Evolutionary conservation across 2,797 vertebrate genomes (phyloP).

Genomic region (Sorex maritimensis): DNA sequence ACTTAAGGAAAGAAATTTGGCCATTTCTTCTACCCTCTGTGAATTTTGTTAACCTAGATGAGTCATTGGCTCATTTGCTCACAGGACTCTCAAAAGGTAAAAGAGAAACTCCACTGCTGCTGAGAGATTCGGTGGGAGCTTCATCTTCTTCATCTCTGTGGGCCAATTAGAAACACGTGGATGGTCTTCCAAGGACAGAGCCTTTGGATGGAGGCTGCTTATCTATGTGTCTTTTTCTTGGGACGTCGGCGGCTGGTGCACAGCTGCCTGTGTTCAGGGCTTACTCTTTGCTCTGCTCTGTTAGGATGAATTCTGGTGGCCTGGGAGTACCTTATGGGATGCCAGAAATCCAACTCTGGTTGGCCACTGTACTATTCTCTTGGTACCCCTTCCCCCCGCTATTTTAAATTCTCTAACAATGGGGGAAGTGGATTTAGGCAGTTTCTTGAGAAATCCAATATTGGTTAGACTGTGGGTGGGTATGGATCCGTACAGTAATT

Average conservation of each 20-base stretch:
- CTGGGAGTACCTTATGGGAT: too few relatives aligned
- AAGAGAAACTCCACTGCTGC: slow-evolving; percentile 34
- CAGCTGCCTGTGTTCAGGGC: too few relatives aligned
- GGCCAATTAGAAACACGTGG: not conserved
- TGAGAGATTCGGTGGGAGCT: slow-evolving; percentile 1
- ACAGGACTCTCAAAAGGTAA: not conserved
- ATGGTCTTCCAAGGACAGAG: not conserved
- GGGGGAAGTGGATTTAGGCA: not conserved
- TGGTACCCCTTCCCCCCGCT: too few relatives aligned
- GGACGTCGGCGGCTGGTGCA: too few relatives aligned
- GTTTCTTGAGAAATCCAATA: slow-evolving; percentile 41
- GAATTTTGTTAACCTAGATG: not conserved
- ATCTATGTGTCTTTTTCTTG: not conserved
- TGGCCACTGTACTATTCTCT: too few relatives aligned
- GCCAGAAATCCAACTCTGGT: too few relatives aligned
- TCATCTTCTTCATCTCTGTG: not conserved
- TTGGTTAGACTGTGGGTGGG: not conserved
- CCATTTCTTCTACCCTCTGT: not conserved
- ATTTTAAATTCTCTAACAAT: too few relatives aligned
- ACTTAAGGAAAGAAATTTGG: not conserved
- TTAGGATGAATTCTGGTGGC: too few relatives aligned
- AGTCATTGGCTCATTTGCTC: not conserved
- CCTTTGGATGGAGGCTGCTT: not conserved
- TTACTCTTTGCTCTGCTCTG: too few relatives aligned
- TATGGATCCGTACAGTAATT: slow-evolving; percentile 75